Evolutionary conservation across 2,888 invertebrate species (phyloP).

Genomic region (Cabera pusaria): DNA sequence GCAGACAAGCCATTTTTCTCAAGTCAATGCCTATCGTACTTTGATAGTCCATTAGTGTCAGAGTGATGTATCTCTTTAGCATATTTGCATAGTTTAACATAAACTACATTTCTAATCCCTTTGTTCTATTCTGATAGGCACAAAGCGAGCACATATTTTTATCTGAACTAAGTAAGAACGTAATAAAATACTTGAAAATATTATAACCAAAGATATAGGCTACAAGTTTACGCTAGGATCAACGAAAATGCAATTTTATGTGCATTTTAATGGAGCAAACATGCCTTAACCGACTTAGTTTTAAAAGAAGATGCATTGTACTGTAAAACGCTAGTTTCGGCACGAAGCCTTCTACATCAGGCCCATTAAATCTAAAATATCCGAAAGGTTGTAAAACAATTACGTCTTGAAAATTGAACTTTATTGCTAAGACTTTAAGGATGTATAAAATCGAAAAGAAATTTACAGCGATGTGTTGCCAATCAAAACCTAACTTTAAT

Average conservation of each 20-base stretch:
- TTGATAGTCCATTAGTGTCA: conserved; percentile 9
- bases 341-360: conserved; percentile 74
- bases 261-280: conserved; percentile 46
- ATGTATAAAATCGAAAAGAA: conserved; percentile 2
- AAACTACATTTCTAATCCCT: conserved; percentile 8
- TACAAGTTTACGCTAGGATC: conserved; percentile 37
- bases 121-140: conserved; percentile 16
- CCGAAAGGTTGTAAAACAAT: conserved; percentile 38
- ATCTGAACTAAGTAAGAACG: neutral
- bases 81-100: conserved; percentile 17
- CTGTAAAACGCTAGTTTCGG: conserved; percentile 76
- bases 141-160: too few relatives aligned
- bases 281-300: conserved; percentile 58
- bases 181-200: too few relatives aligned
- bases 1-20: too few relatives aligned
- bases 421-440: conserved; percentile 9
- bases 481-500: conserved; percentile 13
- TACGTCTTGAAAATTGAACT: conserved; percentile 12
- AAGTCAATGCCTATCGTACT: conserved; percentile 4
- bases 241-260: conserved; percentile 40
- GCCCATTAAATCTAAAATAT: conserved; percentile 55
- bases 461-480: neutral
- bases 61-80: conserved; percentile 11
- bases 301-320: conserved; percentile 69
- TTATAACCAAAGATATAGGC: neutral